phyloP scores from a whole-genome alignment of 2,888 invertebrate species.

The Cerceris ruficornis region DNA sequence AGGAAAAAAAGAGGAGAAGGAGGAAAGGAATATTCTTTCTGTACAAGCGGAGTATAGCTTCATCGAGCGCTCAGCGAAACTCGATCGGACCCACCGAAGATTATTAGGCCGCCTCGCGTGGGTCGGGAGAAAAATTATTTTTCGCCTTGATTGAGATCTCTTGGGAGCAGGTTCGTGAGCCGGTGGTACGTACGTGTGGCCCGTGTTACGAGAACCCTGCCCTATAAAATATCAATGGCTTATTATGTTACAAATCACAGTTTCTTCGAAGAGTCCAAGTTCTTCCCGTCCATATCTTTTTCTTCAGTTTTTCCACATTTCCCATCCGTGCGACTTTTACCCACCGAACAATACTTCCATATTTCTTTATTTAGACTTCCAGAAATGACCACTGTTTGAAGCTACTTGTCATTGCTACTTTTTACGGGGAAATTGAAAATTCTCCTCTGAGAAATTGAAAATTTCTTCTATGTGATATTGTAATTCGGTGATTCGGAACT shows the following conservation, averaged over 20 bases:
- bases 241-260: constrained; percentile 53
- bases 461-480: no score
- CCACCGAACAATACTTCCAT: no score
- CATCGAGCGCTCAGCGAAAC: constrained; percentile 58
- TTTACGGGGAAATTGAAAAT: no score
- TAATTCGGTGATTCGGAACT: no score
- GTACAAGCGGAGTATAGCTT: constrained; percentile 20
- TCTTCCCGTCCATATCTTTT: no score
- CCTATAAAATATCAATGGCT: constrained; percentile 79
- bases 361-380: no score
- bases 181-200: constrained; percentile 55
- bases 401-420: no score
- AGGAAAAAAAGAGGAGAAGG: background rate
- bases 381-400: no score
- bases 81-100: constrained; percentile 70
- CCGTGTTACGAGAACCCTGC: constrained; percentile 63
- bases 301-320: no score
- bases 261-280: no score
- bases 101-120: constrained; percentile 68
- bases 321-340: no score
- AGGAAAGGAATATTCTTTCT: constrained; percentile 7
- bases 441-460: no score
- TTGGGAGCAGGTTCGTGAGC: constrained; percentile 68
- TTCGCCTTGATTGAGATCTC: constrained; percentile 80
- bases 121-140: constrained; percentile 74